phyloP scores from a whole-genome alignment of 2,888 invertebrate genomes.

The Saturnia pavonia region DNA sequence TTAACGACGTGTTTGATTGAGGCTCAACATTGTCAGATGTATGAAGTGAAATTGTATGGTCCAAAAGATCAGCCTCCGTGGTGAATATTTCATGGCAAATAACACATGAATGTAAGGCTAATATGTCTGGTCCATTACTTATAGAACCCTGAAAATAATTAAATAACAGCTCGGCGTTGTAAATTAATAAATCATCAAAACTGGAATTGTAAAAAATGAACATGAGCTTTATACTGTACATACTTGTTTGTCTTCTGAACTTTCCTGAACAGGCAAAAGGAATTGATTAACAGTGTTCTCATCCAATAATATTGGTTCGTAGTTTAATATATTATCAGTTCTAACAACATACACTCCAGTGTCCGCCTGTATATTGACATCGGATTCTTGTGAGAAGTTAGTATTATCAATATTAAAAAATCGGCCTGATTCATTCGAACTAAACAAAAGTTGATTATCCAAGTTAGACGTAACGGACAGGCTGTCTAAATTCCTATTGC shows the following conservation, averaged over 20 bases:
- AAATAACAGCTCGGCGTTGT: not conserved
- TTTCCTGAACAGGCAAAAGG: slow-evolving; percentile 60
- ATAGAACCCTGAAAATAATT: slow-evolving; percentile 46
- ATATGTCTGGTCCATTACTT: slow-evolving; percentile 55
- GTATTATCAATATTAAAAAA: slow-evolving; percentile 55
- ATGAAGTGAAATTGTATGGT: slow-evolving; percentile 70
- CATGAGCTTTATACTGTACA: not conserved
- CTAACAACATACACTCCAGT: slow-evolving; percentile 55
- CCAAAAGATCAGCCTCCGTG: slow-evolving; percentile 67
- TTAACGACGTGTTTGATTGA: slow-evolving; percentile 18
- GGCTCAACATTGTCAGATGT: slow-evolving; percentile 47
- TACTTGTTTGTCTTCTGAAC: slow-evolving; percentile 49
- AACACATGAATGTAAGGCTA: slow-evolving; percentile 69
- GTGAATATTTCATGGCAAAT: slow-evolving; percentile 75
- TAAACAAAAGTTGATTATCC: slow-evolving; percentile 55
- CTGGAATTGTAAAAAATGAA: not conserved
- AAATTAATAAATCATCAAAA: not conserved
- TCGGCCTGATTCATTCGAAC: slow-evolving; percentile 59
- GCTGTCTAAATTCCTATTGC: slow-evolving; percentile 28
- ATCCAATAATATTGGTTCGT: slow-evolving; percentile 66
- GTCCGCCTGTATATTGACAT: slow-evolving; percentile 33
- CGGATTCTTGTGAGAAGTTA: slow-evolving; percentile 37
- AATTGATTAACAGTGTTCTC: slow-evolving; percentile 74
- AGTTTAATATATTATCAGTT: slow-evolving; percentile 59
- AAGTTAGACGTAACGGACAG: slow-evolving; percentile 38